Conservation (phyloP, 2,797 vertebrate species). For the Phaenicophaeus curvirostris region DNA sequence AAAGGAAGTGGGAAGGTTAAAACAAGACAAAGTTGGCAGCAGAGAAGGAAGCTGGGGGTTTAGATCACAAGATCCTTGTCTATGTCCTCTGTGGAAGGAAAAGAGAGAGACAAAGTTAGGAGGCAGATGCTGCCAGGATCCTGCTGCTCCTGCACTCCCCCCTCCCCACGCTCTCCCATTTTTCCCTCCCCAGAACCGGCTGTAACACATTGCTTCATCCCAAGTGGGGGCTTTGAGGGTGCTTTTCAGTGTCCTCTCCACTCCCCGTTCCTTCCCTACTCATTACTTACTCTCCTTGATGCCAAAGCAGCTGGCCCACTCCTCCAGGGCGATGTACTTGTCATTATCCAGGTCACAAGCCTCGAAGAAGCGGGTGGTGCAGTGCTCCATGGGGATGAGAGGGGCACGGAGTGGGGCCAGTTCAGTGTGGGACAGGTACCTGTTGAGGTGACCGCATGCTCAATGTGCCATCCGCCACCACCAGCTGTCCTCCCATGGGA, state of each 20-base stretch:
- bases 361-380: slow-evolving; percentile 97
- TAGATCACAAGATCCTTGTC: slow-evolving; percentile 96
- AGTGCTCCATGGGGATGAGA: slow-evolving; percentile 99
- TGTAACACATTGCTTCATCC: background rate
- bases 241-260: background rate
- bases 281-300: slow-evolving; percentile 92
- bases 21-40: slow-evolving; percentile 77
- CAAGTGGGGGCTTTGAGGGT: accelerated
- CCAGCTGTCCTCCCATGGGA: accelerated
- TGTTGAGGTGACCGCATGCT: background rate
- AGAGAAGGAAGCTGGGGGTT: slow-evolving; percentile 60
- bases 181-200: background rate
- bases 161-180: background rate
- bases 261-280: background rate
- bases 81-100: slow-evolving; percentile 91
- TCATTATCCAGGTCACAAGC: slow-evolving; percentile 91
- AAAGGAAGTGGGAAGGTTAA: slow-evolving; percentile 70
- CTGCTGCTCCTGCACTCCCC: background rate
- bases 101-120: slow-evolving; percentile 45
- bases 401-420: slow-evolving; percentile 94
- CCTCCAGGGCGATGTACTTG: slow-evolving; percentile 97
- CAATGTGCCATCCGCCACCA: accelerated
- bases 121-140: background rate
- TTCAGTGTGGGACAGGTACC: slow-evolving; percentile 97
- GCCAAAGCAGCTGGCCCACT: slow-evolving; percentile 97